These are phyloP conservation scores for Lontra canadensis DNA, from an alignment of 2,113 vertebrate genomes.

Conservation along the genomic window DNA sequence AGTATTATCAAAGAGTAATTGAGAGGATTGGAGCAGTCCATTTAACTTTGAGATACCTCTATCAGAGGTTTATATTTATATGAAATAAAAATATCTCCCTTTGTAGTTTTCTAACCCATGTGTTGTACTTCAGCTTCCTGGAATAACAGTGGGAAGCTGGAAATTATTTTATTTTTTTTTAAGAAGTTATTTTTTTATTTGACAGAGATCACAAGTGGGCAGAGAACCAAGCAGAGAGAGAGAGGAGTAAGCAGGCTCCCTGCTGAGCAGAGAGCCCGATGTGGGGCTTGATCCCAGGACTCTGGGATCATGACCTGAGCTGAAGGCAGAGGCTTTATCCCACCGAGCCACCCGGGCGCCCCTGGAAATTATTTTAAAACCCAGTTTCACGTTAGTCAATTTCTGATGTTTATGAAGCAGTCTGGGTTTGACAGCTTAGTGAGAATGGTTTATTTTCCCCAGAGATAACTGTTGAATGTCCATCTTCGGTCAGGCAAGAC, in stretches of 20 bases:
- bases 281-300: too few relatives aligned
- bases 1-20: background rate
- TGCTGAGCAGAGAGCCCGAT: too few relatives aligned
- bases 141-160: background rate
- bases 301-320: too few relatives aligned
- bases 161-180: background rate
- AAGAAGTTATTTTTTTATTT: too few relatives aligned
- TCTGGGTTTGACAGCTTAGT: background rate
- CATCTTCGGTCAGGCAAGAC: background rate
- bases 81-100: background rate
- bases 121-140: background rate
- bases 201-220: too few relatives aligned
- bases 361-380: background rate
- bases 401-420: background rate
- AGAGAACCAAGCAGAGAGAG: too few relatives aligned
- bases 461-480: background rate
- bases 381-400: background rate
- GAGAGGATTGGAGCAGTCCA: background rate
- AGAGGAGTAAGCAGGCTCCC: too few relatives aligned
- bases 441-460: background rate
- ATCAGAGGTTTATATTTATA: background rate
- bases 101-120: background rate
- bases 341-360: too few relatives aligned
- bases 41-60: background rate
- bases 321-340: too few relatives aligned